phyloP scores from a whole-genome alignment of 2,797 vertebrate genomes.

The Myripristis murdjan region DNA sequence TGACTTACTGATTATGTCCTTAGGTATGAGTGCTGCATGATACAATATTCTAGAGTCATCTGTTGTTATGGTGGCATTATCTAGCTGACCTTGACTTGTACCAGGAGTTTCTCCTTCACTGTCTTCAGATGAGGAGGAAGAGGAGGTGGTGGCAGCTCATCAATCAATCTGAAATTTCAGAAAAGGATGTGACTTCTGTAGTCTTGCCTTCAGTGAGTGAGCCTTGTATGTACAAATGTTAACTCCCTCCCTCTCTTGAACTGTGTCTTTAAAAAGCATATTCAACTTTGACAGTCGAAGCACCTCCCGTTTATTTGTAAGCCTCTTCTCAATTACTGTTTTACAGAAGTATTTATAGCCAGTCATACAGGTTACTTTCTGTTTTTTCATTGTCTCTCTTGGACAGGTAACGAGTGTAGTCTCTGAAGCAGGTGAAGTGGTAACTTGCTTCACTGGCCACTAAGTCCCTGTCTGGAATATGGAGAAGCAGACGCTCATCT shows the following conservation, averaged over 20 bases:
- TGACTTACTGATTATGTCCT: too few species aligned
- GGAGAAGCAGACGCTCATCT: constrained; percentile 5
- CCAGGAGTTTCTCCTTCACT: neutral
- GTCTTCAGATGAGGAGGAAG: constrained; percentile 2
- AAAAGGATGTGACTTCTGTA: constrained; percentile 11
- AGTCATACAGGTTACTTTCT: neutral
- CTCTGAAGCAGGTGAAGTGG: constrained; percentile 2
- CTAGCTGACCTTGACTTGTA: neutral
- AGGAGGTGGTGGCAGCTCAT: constrained; percentile 7
- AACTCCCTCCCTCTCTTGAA: constrained; percentile 7
- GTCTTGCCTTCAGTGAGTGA: neutral
- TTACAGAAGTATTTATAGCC: constrained; percentile 2
- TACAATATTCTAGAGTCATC: too few species aligned
- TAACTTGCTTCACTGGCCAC: constrained; percentile 3
- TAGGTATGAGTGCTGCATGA: too few species aligned
- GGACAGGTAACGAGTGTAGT: neutral
- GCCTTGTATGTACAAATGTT: neutral
- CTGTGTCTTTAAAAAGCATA: constrained; percentile 4
- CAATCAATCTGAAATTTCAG: constrained; percentile 13
- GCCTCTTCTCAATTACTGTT: constrained; percentile 1
- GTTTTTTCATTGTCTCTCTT: constrained; percentile 5
- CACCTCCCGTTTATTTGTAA: neutral
- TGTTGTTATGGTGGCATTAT: neutral
- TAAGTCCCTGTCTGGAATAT: constrained; percentile 5
- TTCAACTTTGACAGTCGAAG: neutral